phyloP scores from a whole-genome alignment of 2,113 vertebrate species.

The Pavo muticus region DNA sequence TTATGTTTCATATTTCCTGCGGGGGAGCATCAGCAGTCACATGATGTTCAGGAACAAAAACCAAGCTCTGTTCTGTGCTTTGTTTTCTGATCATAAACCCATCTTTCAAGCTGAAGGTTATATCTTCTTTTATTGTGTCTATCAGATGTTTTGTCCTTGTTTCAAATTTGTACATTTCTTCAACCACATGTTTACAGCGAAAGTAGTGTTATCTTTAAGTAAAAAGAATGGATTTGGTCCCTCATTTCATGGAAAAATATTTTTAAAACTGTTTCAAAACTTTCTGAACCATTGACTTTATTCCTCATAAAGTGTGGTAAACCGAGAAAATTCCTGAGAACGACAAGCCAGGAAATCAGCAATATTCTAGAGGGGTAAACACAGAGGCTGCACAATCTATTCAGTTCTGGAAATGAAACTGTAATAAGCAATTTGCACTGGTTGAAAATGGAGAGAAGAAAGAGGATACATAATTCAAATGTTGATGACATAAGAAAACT shows the following conservation, averaged over 20 bases:
- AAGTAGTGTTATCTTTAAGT: not conserved
- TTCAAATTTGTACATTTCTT: not conserved
- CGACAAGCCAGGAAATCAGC: not conserved
- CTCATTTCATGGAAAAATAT: not conserved
- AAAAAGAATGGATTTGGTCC: not conserved
- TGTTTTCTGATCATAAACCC: not conserved
- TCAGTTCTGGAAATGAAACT: not conserved
- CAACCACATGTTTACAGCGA: not conserved
- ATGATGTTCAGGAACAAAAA: slow-evolving; percentile 25
- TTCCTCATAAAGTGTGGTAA: not conserved
- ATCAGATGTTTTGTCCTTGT: not conserved
- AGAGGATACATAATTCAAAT: not conserved
- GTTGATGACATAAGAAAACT: not conserved
- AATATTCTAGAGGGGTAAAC: not conserved
- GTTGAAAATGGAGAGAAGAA: not conserved
- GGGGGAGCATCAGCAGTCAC: not conserved
- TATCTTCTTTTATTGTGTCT: not conserved
- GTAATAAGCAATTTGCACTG: not conserved
- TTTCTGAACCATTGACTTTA: not conserved
- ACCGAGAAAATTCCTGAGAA: not conserved
- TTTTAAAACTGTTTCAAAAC: not conserved
- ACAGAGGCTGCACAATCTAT: not conserved
- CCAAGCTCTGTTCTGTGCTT: not conserved
- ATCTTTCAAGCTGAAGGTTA: not conserved
- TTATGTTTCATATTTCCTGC: slow-evolving; percentile 29